Conservation (phyloP, 2,888 invertebrate species). For the Cactoblastis cactorum region DNA sequence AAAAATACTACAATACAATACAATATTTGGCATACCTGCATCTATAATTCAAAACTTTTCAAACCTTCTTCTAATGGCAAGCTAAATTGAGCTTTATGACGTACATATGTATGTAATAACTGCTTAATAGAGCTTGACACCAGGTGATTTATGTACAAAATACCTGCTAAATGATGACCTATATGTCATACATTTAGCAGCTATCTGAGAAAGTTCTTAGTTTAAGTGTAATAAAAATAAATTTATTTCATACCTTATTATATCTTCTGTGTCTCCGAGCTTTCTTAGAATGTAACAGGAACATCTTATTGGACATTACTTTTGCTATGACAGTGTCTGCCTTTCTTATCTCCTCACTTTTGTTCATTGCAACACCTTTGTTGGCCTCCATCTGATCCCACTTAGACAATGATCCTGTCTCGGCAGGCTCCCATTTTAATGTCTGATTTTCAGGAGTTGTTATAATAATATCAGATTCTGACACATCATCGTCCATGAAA, state of each 20-base stretch:
- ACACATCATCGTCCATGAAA: conserved; percentile 29
- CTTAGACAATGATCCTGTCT: conserved; percentile 4
- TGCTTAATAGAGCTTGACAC: too few relatives aligned
- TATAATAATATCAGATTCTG: conserved; percentile 31
- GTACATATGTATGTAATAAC: too few relatives aligned
- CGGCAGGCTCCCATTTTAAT: conserved; percentile 12
- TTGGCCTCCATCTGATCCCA: conserved; percentile 6
- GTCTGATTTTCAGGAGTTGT: conserved; percentile 16
- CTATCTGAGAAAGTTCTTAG: too few relatives aligned
- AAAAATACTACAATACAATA: too few relatives aligned
- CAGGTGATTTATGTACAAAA: too few relatives aligned
- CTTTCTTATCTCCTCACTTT: conserved; percentile 30
- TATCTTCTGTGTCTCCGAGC: conserved; percentile 36
- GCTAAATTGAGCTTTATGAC: too few relatives aligned
- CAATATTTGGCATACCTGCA: too few relatives aligned
- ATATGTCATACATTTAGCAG: too few relatives aligned
- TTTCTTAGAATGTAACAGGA: conserved; percentile 38
- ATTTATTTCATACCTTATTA: conserved; percentile 44
- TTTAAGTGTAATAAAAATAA: conserved; percentile 13
- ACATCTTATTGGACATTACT: conserved; percentile 55
- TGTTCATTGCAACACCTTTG: not conserved
- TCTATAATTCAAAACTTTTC: too few relatives aligned
- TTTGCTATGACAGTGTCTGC: conserved; percentile 60
- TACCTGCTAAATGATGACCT: too few relatives aligned
- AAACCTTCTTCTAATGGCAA: too few relatives aligned